Conservation (phyloP, 2,888 invertebrate genomes). For the Myopa tessellatipennis region DNA sequence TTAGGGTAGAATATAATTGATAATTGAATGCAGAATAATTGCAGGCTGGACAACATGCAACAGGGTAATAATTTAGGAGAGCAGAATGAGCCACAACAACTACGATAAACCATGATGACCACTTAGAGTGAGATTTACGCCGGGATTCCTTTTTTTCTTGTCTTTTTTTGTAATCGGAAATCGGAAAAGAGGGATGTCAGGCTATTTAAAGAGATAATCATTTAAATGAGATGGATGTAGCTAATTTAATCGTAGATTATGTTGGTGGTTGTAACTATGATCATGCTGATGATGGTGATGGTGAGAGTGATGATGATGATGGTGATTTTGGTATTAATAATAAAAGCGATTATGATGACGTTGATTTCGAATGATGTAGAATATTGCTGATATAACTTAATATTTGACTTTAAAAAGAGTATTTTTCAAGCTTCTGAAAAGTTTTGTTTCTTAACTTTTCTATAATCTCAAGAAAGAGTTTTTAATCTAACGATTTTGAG, state of each 20-base stretch:
- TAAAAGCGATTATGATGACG: not conserved
- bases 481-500: too few relatives aligned
- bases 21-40: slow-evolving; percentile 28
- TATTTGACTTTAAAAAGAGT: too few relatives aligned
- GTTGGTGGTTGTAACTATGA: not conserved
- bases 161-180: not conserved
- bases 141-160: too few relatives aligned
- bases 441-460: too few relatives aligned
- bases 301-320: not conserved
- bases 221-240: not conserved
- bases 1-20: slow-evolving; percentile 13
- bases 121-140: slow-evolving; percentile 4
- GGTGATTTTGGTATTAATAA: not conserved
- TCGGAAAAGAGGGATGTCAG: not conserved
- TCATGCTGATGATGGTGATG: not conserved
- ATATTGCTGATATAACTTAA: too few relatives aligned
- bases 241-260: not conserved
- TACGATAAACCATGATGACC: not conserved
- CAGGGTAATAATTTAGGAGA: slow-evolving; percentile 16
- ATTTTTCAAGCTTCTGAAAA: too few relatives aligned
- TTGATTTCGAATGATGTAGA: not conserved
- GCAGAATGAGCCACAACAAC: not conserved
- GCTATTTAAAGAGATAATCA: slow-evolving; percentile 3
- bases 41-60: slow-evolving; percentile 17
- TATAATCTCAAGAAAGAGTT: too few relatives aligned